Conservation (phyloP, 2,888 invertebrate genomes). For the Micoletzkya japonica region DNA sequence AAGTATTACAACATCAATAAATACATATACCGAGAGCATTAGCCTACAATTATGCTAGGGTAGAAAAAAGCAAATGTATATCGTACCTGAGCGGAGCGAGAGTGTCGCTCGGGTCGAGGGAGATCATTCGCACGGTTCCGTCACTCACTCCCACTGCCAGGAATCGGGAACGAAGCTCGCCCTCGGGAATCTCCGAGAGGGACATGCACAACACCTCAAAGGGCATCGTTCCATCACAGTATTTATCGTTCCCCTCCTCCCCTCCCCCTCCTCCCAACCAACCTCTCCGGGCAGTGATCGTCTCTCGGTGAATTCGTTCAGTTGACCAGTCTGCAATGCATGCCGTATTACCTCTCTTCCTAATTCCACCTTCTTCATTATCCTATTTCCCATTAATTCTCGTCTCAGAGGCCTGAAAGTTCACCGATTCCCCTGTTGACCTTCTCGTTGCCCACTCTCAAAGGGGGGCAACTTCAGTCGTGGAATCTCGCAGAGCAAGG, state of each 20-base stretch:
- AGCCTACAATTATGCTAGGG: too few relatives aligned
- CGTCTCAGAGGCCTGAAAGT: too few relatives aligned
- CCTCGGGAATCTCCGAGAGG: conserved; percentile 87
- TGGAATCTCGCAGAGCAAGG: too few relatives aligned
- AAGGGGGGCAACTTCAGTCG: too few relatives aligned
- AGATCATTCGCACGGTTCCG: conserved; percentile 94
- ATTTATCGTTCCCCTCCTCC: background rate
- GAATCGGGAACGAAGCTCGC: conserved; percentile 73
- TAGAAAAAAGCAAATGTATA: too few relatives aligned
- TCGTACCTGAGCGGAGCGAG: conserved; percentile 80
- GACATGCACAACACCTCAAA: conserved; percentile 98
- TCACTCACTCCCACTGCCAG: conserved; percentile 75
- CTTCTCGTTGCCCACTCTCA: too few relatives aligned
- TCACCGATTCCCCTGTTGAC: too few relatives aligned
- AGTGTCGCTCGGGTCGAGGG: conserved; percentile 90
- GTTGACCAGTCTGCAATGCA: conserved; percentile 81
- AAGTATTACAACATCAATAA: too few relatives aligned
- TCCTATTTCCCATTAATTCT: too few relatives aligned
- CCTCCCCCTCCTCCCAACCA: background rate
- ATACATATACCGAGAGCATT: too few relatives aligned
- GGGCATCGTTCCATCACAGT: conserved; percentile 5
- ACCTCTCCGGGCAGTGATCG: conserved; percentile 79
- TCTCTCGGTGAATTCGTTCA: conserved; percentile 96
- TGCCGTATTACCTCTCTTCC: conserved; percentile 13
- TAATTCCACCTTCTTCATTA: too few relatives aligned